A percentile compares a stretch with the other conserved stretches of the same genome.
Evolutionary conservation across 53 echinoderm and acorn worm species (phyloP).

Genomic region (Patiria pectinifera): DNA sequence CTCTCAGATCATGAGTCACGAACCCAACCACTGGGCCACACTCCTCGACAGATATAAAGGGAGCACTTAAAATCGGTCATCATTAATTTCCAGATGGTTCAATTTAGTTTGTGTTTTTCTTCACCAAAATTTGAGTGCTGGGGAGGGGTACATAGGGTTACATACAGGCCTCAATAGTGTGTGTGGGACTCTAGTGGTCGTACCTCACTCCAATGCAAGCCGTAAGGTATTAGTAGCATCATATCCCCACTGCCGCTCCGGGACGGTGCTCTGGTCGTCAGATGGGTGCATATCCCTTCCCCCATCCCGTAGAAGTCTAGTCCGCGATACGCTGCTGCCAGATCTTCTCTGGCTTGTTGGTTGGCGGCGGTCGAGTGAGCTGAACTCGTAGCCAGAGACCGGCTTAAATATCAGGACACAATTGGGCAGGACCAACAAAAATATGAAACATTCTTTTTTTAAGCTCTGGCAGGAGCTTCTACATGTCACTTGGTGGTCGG

Average conservation of each 20-base stretch:
- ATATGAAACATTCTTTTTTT: too few species aligned
- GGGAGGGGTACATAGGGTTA: too few species aligned
- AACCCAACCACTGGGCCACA: too few species aligned
- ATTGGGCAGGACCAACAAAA: not conserved
- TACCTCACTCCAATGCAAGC: conserved; percentile 95
- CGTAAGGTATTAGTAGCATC: conserved; percentile 90
- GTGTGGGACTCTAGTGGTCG: not conserved
- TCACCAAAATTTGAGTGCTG: too few species aligned
- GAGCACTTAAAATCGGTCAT: too few species aligned
- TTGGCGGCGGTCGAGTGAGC: conserved; percentile 28
- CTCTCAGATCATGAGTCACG: too few species aligned
- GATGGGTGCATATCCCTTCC: conserved; percentile 90
- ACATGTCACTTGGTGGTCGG: too few species aligned
- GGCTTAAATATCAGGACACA: not conserved
- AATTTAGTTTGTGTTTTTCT: too few species aligned
- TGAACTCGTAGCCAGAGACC: not conserved
- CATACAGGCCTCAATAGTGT: too few species aligned
- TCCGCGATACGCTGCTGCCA: conserved; percentile 83
- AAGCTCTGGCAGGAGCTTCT: too few species aligned
- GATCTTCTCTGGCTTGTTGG: conserved; percentile 77
- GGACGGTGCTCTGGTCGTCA: conserved; percentile 81
- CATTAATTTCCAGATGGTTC: too few species aligned
- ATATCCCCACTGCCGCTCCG: conserved; percentile 81
- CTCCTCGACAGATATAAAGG: too few species aligned
- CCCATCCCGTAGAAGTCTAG: conserved; percentile 72